Conservation (phyloP, 30 jellyfish, hydroid and myxozoan species). For the Aurelia sp. region DNA sequence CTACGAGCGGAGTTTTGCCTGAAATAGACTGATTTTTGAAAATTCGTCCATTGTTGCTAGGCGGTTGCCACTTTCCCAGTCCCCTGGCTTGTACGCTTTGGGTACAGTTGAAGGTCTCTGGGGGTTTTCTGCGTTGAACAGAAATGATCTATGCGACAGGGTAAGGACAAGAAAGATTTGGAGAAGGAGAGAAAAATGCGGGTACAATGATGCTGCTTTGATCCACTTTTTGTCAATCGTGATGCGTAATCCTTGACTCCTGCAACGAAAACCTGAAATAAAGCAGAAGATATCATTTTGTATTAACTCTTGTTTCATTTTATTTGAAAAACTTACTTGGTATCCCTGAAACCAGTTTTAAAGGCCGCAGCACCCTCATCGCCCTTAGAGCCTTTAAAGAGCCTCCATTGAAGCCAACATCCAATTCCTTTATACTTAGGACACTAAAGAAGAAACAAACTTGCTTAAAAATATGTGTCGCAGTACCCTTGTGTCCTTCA, state of each 20-base stretch:
- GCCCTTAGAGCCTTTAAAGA: slow-evolving; percentile 93
- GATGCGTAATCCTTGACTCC: neutral
- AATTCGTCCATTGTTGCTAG: no score
- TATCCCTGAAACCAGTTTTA: slow-evolving; percentile 95
- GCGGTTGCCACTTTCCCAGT: no score
- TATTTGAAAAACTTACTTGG: slow-evolving; percentile 87
- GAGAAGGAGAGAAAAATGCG: no score
- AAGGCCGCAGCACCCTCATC: slow-evolving; percentile 96
- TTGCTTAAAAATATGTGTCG: no score
- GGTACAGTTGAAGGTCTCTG: no score
- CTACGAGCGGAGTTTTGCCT: no score
- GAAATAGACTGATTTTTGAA: no score
- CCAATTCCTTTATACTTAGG: slow-evolving; percentile 91
- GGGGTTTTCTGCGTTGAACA: no score
- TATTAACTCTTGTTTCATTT: neutral
- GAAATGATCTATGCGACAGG: no score
- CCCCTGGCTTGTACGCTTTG: no score
- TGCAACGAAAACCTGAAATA: neutral
- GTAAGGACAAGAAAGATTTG: no score
- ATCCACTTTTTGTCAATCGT: neutral
- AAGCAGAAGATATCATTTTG: neutral
- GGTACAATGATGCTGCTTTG: neutral
- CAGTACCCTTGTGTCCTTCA: no score
- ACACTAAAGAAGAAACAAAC: slow-evolving; percentile 63
- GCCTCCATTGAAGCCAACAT: slow-evolving; percentile 81